Percentiles rank a stretch among this genome's conserved stretches.
Conservation (phyloP, 2,888 invertebrate species). For the Arge pagana region DNA sequence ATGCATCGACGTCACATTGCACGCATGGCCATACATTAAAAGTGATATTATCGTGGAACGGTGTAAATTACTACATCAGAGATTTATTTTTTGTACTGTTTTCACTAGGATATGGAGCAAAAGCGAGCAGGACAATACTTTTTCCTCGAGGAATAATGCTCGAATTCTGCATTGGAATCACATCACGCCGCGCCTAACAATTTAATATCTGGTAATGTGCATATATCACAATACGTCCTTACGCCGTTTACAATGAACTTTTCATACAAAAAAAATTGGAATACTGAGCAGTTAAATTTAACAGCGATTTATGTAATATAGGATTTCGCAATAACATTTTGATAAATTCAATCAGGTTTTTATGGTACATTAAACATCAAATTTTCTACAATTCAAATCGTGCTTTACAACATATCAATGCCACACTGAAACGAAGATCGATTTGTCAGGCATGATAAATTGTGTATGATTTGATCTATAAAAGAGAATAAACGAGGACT, state of each 20-base stretch:
- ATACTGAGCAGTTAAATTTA: no score
- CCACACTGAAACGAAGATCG: no score
- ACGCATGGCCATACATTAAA: conserved; percentile 3
- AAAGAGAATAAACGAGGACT: no score
- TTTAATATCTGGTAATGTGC: conserved; percentile 8
- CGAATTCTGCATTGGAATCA: not conserved
- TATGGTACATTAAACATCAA: not conserved
- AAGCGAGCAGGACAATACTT: conserved; percentile 97
- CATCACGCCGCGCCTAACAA: not conserved
- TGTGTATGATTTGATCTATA: no score
- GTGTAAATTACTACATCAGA: no score
- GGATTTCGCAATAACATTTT: no score
- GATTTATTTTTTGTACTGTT: conserved; percentile 32
- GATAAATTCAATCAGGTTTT: no score
- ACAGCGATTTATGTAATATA: no score
- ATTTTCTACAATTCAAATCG: not conserved
- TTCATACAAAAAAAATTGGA: no score
- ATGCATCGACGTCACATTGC: conserved; percentile 17
- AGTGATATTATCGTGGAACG: conserved; percentile 1
- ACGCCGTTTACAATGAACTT: no score
- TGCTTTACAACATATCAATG: not conserved
- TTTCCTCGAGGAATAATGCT: conserved; percentile 90
- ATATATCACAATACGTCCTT: not conserved
- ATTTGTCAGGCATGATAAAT: no score
- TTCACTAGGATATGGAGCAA: conserved; percentile 88